Base-by-base conservation (phyloP, 1,140 invertebrate genomes). In the Achatina immaculata region DNA sequence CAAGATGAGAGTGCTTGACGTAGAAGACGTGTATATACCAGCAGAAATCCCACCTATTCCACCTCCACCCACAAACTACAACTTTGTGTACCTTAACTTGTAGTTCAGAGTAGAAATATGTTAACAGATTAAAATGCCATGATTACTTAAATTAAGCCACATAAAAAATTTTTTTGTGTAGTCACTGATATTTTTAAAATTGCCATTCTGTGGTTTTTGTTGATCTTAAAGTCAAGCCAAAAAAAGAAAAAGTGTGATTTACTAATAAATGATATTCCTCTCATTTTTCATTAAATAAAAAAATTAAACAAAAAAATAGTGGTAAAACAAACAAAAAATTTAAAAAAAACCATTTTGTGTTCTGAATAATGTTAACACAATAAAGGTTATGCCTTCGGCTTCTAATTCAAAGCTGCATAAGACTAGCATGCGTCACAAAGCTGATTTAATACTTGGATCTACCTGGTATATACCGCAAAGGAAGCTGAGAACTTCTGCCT, bases 21-120 rank as follows among this genome's bases (percentile, higher is more conserved):
- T 96, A 1, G 97, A 99, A 92, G 97, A 97, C 19, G 95, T 99
- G 69, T 95, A 96, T 82, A 98, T 99, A 87, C 97, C 97, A 11
- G 95, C 97, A 88, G 95, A 97, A 90, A 95, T 96, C 34, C 98
- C 97, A 31, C 93, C 94, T 36, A 95, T 99, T 86, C 97, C 97
- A 4, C 94, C 95, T 82, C 95, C 95, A 89, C 98, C 97, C 51
- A 92, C 94, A 75, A 96, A 96, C 92, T 97, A 95, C 90, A 95
- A 97, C 89, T 97, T 97, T 82, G 86, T 85, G 7, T 88, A 88
- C 68, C 83, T 82, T 58, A 82, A 80, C 62, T 58, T 82, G 36
- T 80, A 68, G 36, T 68, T 42, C 4, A 11, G 42, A 40, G 42
- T 34, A 36, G 42, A n/a, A 40, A 34, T 9, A 42, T 40, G 0